These are phyloP conservation scores for Tyrophagus putrescentiae DNA, from an alignment of 1,140 invertebrate species.

Conservation along the genomic window DNA sequence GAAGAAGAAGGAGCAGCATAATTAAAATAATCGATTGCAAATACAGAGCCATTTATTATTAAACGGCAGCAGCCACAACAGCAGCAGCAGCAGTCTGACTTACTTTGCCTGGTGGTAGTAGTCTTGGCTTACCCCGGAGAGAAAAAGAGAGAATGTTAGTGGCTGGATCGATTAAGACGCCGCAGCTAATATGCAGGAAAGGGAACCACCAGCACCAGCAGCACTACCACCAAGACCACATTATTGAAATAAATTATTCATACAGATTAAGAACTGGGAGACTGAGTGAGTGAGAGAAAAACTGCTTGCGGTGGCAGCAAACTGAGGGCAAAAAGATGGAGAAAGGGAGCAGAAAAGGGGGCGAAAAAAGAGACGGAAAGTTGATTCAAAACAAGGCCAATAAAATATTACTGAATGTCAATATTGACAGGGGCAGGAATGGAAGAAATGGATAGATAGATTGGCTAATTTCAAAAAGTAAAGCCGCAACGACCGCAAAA, in stretches of 20 bases:
- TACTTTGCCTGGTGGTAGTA: too few species aligned
- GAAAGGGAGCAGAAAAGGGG: neutral
- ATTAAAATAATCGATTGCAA: slow-evolving; percentile 16
- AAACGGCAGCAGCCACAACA: neutral
- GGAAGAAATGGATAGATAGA: too few species aligned
- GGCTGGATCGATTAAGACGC: slow-evolving; percentile 6
- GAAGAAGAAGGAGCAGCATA: neutral
- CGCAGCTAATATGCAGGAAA: too few species aligned
- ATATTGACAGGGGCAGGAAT: slow-evolving; percentile 7
- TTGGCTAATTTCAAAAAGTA: too few species aligned
- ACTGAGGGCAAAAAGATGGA: neutral
- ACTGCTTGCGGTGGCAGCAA: neutral
- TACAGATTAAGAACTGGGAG: slow-evolving; percentile 1
- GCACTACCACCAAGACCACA: neutral
- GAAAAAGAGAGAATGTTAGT: too few species aligned
- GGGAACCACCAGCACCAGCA: neutral
- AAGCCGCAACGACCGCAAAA: too few species aligned
- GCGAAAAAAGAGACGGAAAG: neutral
- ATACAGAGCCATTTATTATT: slow-evolving; percentile 13
- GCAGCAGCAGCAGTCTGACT: neutral
- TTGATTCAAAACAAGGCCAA: too few species aligned
- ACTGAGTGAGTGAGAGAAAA: too few species aligned
- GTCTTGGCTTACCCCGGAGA: too few species aligned
- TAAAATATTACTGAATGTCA: neutral
- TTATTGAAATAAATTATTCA: slow-evolving; percentile 15